phyloP scores from a whole-genome alignment of 2,113 vertebrate species.

The Crotalus viridis region DNA sequence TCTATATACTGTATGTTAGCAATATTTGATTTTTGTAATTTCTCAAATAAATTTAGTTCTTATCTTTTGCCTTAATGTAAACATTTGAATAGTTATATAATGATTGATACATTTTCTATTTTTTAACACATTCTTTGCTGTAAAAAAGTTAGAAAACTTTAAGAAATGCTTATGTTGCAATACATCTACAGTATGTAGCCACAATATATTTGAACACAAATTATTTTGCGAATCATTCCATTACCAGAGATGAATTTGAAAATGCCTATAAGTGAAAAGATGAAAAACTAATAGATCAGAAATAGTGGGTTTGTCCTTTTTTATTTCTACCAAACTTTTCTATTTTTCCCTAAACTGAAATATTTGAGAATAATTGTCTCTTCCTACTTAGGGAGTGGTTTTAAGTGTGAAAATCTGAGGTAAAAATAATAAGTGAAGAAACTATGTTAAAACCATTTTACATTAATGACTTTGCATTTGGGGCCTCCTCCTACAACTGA shows the following conservation, averaged over 20 bases:
- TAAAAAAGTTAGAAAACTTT: background rate
- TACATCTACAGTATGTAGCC: background rate
- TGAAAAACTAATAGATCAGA: background rate
- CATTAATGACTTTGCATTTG: background rate
- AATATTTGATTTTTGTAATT: background rate
- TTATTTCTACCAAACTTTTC: background rate
- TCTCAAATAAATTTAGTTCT: background rate
- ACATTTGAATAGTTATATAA: background rate
- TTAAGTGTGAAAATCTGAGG: background rate
- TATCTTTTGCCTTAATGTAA: background rate
- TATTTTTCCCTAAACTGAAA: background rate
- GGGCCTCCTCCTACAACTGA: background rate
- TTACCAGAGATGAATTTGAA: background rate
- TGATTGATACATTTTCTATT: background rate
- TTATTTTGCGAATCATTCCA: background rate
- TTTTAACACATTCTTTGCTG: background rate
- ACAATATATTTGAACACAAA: background rate
- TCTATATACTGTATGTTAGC: background rate
- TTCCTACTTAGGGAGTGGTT: background rate
- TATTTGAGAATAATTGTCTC: background rate
- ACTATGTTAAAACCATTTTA: background rate
- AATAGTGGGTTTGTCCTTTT: background rate
- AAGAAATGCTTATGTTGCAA: background rate
- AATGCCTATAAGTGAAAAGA: background rate
- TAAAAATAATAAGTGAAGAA: background rate